Base-by-base conservation (phyloP, 2,797 vertebrate genomes). In the Sciaenops ocellatus region DNA sequence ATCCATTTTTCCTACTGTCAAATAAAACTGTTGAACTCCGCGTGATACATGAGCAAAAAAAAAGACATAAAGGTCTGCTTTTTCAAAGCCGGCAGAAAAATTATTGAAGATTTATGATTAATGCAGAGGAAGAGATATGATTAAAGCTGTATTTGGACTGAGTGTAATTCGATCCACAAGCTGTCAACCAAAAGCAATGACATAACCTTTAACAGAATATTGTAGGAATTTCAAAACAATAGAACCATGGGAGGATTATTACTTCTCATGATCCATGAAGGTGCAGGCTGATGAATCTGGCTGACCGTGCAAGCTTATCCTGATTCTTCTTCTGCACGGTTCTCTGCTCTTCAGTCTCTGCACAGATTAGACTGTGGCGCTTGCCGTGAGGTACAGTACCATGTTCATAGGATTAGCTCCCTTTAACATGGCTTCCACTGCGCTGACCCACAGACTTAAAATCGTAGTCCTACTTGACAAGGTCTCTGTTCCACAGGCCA, bases 1-100 rank as follows among this genome's bases (percentile, higher is more conserved):
- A 82, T 85, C 59, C 38, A 75, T 85, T 90, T 89, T 71, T 75
- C 72, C 50, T 62, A 22, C 79, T 77, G 79, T 86, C 73, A 88
- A 82, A 86, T 86, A 64, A 87, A 91, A 82, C 51, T 65, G 50
- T 73, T 66, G 60, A 82, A 69, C 2, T 10, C 50, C 0, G n/a
- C 26, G 30, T 81, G 75, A 90, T 76, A 73, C 69, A 82, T 80
- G 41, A 73, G 74, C 28, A 46, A 51, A 26, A 47, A 47, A 78
- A 64, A 69, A 79, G 59, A 64, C 42, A 69, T 57, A 70, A 65
- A 48, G 73, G 26, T 72, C 55, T 82, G 55, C 20, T 76, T 6
- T 82, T 78, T 75, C 69, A 78, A 41, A 42, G 24, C 41, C 70
- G 51, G 41, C 28, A 42, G 50, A 54, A 46, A 55, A 62, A 59